Conservation (phyloP, 1,140 invertebrate species). For the Phocides pigmalion region DNA sequence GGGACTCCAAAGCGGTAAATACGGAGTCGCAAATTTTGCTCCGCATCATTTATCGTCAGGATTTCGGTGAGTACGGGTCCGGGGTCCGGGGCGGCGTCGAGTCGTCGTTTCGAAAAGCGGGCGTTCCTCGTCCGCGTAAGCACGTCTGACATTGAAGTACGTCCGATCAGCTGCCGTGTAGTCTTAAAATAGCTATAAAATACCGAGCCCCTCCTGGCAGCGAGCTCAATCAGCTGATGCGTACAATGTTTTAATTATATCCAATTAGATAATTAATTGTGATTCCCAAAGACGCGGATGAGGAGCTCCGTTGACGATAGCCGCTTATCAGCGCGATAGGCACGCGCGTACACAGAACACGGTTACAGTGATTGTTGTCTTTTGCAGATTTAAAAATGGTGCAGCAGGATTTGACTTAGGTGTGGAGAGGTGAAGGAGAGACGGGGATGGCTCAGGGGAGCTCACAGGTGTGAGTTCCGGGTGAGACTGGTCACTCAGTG, state of each 20-base stretch:
- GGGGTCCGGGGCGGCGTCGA: slow-evolving; percentile 29
- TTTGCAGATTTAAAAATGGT: slow-evolving; percentile 83
- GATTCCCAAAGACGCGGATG: slow-evolving; percentile 44
- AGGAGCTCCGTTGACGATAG: slow-evolving; percentile 43
- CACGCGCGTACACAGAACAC: neutral
- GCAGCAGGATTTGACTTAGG: slow-evolving; percentile 84
- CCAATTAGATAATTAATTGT: slow-evolving; percentile 74
- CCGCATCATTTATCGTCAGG: slow-evolving; percentile 78
- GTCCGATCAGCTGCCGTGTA: slow-evolving; percentile 72
- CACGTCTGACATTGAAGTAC: slow-evolving; percentile 75
- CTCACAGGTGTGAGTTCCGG: slow-evolving; percentile 68
- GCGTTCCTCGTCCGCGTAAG: slow-evolving; percentile 49
- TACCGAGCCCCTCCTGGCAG: slow-evolving; percentile 77
- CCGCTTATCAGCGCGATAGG: slow-evolving; percentile 49
- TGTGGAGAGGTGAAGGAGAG: slow-evolving; percentile 47
- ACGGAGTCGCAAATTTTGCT: slow-evolving; percentile 77
- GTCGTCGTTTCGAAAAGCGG: slow-evolving; percentile 46
- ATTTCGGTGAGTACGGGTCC: slow-evolving; percentile 73
- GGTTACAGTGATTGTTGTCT: slow-evolving; percentile 53
- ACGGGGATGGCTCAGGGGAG: slow-evolving; percentile 66
- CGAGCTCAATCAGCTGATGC: slow-evolving; percentile 75
- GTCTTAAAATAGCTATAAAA: slow-evolving; percentile 82
- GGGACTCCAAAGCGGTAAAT: slow-evolving; percentile 80
- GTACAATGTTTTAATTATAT: slow-evolving; percentile 74
- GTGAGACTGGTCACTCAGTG: slow-evolving; percentile 58